Evolutionary conservation across 2,113 vertebrate species (phyloP).

Genomic region (cattle (Bos taurus)): ARS-UCD2.0 NC_037343.1:39769001-39769500

Average conservation of each 20-base stretch:
- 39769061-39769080: background rate
- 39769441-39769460: background rate
- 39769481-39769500: background rate
- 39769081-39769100: too few relatives aligned
- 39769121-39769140: background rate
- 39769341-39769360: background rate
- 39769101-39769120: too few relatives aligned
- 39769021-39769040: background rate
- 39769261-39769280: background rate
- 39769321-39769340: background rate
- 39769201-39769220: background rate
- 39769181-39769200: background rate
- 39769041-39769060: background rate
- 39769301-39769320: background rate
- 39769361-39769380: background rate
- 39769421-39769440: background rate
- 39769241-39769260: background rate
- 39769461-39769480: background rate
- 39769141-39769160: background rate
- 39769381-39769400: background rate
- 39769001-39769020: background rate
- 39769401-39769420: background rate
- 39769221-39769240: background rate
- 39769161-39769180: background rate
- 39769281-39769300: background rate